Evolutionary conservation across 2,797 vertebrate species (phyloP).

Genomic region (Oceanodroma leucorhoa): DNA sequence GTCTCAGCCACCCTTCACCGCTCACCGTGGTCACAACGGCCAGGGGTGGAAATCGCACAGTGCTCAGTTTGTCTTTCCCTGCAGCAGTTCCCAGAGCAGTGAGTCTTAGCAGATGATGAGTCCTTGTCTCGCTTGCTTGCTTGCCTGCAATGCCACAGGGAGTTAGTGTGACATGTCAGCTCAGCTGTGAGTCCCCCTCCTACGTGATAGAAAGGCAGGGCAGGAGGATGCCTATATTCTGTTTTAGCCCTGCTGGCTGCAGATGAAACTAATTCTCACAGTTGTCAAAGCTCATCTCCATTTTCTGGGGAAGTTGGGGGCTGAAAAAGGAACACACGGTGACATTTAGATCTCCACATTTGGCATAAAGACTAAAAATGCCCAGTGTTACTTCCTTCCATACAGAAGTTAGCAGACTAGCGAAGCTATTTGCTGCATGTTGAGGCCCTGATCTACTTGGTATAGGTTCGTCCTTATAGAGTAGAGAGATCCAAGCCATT

Average conservation of each 20-base stretch:
- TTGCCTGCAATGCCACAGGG: background rate
- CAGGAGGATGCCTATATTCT: background rate
- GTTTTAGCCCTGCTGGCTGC: background rate
- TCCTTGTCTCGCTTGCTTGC: background rate
- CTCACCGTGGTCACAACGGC: background rate
- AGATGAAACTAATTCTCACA: background rate
- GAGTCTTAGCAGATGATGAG: background rate
- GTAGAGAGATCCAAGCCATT: background rate
- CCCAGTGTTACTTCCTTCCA: background rate
- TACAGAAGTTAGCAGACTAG: background rate
- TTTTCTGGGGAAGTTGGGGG: slow-evolving; percentile 9
- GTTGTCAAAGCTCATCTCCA: background rate
- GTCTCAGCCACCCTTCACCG: background rate
- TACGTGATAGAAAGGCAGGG: background rate
- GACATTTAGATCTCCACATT: background rate
- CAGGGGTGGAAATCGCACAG: background rate
- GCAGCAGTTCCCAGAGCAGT: background rate
- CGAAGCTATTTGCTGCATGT: background rate
- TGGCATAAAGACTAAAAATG: background rate
- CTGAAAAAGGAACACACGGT: background rate
- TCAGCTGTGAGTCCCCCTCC: background rate
- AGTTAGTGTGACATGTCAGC: background rate
- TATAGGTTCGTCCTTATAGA: background rate
- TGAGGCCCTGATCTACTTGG: background rate
- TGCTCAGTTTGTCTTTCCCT: background rate